Conservation (phyloP, 2,113 vertebrate genomes). For the Lamprologus tigripictilis region DNA sequence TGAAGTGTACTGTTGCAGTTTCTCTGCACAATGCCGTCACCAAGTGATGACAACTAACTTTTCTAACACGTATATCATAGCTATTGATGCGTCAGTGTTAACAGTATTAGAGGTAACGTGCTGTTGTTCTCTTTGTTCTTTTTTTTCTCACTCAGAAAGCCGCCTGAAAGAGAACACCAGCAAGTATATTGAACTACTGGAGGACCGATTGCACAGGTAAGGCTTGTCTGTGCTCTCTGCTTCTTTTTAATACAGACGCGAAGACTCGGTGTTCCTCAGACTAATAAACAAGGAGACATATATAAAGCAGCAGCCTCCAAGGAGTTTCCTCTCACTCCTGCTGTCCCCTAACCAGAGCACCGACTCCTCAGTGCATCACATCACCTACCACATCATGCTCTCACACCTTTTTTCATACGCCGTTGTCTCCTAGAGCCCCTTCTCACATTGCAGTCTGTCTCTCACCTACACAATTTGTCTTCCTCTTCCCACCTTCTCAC, state of each 20-base stretch:
- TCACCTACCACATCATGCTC: slow-evolving; percentile 9
- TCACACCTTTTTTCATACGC: slow-evolving; percentile 18
- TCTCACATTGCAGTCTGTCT: slow-evolving; percentile 30
- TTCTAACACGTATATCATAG: background rate
- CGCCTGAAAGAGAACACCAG: slow-evolving; percentile 71
- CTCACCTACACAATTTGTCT: slow-evolving; percentile 23
- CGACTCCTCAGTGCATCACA: slow-evolving; percentile 2
- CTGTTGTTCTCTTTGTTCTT: slow-evolving; percentile 5
- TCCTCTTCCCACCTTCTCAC: background rate
- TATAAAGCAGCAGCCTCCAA: slow-evolving; percentile 1
- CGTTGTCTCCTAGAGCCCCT: background rate
- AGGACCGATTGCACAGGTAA: slow-evolving; percentile 80
- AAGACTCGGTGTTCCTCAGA: background rate
- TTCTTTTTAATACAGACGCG: background rate
- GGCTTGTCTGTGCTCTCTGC: background rate
- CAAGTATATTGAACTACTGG: slow-evolving; percentile 77
- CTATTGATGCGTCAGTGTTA: slow-evolving; percentile 19
- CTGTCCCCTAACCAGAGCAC: slow-evolving; percentile 21
- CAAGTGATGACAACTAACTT: slow-evolving; percentile 6
- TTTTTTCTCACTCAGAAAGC: slow-evolving; percentile 63
- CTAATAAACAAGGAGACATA: background rate
- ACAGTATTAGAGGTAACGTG: slow-evolving; percentile 16
- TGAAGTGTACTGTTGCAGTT: background rate
- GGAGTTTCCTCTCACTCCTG: slow-evolving; percentile 23
- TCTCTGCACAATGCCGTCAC: background rate